phyloP scores from a whole-genome alignment of 2,888 invertebrate genomes.

The Cantharis rustica region DNA sequence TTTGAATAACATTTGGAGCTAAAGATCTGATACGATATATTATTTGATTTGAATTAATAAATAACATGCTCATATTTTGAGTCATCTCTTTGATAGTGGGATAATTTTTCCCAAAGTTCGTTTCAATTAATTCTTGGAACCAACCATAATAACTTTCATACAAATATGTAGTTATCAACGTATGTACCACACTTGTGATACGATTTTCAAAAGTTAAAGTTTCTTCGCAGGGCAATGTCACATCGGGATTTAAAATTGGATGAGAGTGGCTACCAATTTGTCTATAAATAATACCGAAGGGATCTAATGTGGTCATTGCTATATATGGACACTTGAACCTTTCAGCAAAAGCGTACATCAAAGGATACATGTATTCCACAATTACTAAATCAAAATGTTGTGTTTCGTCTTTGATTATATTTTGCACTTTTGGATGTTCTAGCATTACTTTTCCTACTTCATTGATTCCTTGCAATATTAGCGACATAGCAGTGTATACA shows the following conservation, averaged over 20 bases:
- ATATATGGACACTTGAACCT: background rate
- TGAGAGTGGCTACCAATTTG: background rate
- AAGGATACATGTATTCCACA: background rate
- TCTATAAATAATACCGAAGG: background rate
- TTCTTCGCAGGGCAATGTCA: background rate
- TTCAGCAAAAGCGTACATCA: background rate
- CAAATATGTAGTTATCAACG: background rate
- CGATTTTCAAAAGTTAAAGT: background rate
- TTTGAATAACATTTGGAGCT: slow-evolving; percentile 45
- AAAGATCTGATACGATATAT: slow-evolving; percentile 44
- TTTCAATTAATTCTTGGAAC: slow-evolving; percentile 19
- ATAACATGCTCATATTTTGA: slow-evolving; percentile 46
- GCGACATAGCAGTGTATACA: background rate
- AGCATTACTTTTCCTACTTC: background rate
- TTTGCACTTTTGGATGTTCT: background rate
- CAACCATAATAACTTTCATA: background rate
- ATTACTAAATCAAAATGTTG: background rate
- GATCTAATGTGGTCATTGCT: background rate
- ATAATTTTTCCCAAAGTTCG: slow-evolving; percentile 45
- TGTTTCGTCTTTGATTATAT: background rate
- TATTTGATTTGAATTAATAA: slow-evolving; percentile 46
- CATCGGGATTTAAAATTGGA: background rate
- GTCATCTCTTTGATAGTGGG: slow-evolving; percentile 40
- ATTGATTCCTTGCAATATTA: background rate
- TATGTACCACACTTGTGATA: background rate